Base-by-base conservation (phyloP, 2,797 vertebrate genomes). In the Myotis pilosus region DNA sequence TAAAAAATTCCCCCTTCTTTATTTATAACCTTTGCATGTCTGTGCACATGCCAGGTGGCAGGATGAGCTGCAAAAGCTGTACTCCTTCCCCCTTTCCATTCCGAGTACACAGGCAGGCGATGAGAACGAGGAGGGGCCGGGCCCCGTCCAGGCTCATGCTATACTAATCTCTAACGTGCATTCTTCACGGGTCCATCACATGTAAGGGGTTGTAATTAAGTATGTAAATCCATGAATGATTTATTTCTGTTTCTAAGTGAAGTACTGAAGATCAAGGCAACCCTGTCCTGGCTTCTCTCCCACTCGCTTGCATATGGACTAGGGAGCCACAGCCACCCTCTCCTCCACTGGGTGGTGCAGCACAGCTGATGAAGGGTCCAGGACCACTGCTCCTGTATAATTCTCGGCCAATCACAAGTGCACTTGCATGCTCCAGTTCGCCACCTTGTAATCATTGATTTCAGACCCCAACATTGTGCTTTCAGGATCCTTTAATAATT, bases 31-130 rank as follows among this genome's bases (percentile, higher is more conserved):
- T 84, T 55, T 80, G 3, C 53, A 57, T 17, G 76, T 36, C 17
- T 15, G 25, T 64, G 11, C 57, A 25, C 16, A 36, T 20, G 25
- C 2, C 2, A 25, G 4, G 19, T 16, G 23, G 71, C 20, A 87
- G 28, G 51, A 64, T 28, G 25, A 47, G 17, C 79, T 33, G 55
- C 51, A 86, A 94, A 55, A 38, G 2, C 41, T 57, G 81, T 17
- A n/a, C 72, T 89, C 78, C 9, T 89, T 85, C 79, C 8, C n/a
- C 92, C 11, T 76, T 93, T 72, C 57, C 64, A 95, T 66, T 84
- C 28, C 62, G 82, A 78, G 81, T 44, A 85, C 94, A 81, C 11
- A 9, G 25, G 22, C 17, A 68, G 47, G 15, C 30, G 66, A 66
- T 17, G n/a, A 16, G 5, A 75, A 25, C 0, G 30, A 86, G 62